Evolutionary conservation across 2,888 invertebrate species (phyloP).

Genomic region (Thymelicus sylvestris): DNA sequence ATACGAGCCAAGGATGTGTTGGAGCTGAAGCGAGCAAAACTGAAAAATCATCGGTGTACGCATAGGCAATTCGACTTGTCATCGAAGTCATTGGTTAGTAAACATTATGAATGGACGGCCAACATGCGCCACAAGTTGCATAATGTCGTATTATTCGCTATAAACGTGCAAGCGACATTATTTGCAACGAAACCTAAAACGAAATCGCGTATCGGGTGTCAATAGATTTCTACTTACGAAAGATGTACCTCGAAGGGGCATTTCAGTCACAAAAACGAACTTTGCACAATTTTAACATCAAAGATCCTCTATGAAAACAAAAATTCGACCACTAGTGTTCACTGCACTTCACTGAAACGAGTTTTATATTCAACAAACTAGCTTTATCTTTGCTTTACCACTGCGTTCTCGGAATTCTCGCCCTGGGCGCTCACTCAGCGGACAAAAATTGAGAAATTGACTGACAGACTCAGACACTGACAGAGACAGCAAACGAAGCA

Average conservation of each 20-base stretch:
- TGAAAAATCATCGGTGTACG: conserved; percentile 68
- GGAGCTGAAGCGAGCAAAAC: conserved; percentile 70
- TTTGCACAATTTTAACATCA: conserved; percentile 48
- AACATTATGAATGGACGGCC: conserved; percentile 57
- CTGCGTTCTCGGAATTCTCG: conserved; percentile 1
- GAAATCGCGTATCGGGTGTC: conserved; percentile 26
- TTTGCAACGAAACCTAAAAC: conserved; percentile 29
- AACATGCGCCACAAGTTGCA: conserved; percentile 47
- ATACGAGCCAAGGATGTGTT: conserved; percentile 71
- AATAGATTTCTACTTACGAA: conserved; percentile 65
- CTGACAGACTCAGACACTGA: conserved; percentile 14
- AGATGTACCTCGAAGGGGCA: conserved; percentile 76
- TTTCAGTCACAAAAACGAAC: conserved; percentile 62
- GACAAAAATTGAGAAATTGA: conserved; percentile 36
- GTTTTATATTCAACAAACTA: conserved; percentile 46
- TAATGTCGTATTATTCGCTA: conserved; percentile 47
- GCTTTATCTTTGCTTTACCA: conserved; percentile 29
- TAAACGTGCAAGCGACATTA: conserved; percentile 51
- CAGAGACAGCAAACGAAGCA: conserved; percentile 6
- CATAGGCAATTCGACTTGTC: conserved; percentile 40
- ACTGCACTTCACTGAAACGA: conserved; percentile 48
- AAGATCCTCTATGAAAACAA: conserved; percentile 14
- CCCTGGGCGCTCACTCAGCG: background rate
- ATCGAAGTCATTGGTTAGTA: conserved; percentile 49
- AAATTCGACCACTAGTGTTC: conserved; percentile 41